A percentile compares a stretch with the other conserved stretches of the same genome.
Conservation (phyloP, 2,888 invertebrate genomes). For the Mylabris sibirica region DNA sequence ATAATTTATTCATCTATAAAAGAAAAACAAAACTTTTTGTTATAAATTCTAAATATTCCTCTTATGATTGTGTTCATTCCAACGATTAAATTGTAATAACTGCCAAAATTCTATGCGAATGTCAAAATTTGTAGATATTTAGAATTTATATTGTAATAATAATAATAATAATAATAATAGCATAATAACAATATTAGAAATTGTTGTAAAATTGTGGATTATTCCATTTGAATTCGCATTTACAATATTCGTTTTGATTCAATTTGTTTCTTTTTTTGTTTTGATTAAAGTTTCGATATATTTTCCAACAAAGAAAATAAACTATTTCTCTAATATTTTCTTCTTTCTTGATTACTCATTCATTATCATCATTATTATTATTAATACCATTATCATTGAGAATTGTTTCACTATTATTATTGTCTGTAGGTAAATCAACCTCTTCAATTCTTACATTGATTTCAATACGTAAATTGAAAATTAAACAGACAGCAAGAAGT, state of each 20-base stretch:
- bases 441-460: slow-evolving; percentile 68
- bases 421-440: slow-evolving; percentile 52
- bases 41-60: slow-evolving; percentile 14
- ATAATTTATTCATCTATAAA: neutral
- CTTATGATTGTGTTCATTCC: slow-evolving; percentile 8
- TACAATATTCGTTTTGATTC: slow-evolving; percentile 25
- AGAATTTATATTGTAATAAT: slow-evolving; percentile 7
- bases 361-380: neutral
- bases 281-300: slow-evolving; percentile 21
- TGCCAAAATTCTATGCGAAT: slow-evolving; percentile 39
- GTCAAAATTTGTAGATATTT: neutral
- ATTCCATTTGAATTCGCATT: slow-evolving; percentile 32
- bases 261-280: slow-evolving; percentile 15
- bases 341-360: neutral
- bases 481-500: slow-evolving; percentile 71
- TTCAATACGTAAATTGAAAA: slow-evolving; percentile 72
- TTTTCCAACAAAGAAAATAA: slow-evolving; percentile 9
- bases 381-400: slow-evolving; percentile 42
- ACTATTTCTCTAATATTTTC: slow-evolving; percentile 26
- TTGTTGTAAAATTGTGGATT: slow-evolving; percentile 21
- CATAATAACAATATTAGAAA: no score
- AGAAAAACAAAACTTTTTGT: neutral
- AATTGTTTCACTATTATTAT: no score
- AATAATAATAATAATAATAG: no score
- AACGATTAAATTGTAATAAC: slow-evolving; percentile 26